phyloP scores from a whole-genome alignment of 1,140 invertebrate genomes.

The Drosophila tristis region DNA sequence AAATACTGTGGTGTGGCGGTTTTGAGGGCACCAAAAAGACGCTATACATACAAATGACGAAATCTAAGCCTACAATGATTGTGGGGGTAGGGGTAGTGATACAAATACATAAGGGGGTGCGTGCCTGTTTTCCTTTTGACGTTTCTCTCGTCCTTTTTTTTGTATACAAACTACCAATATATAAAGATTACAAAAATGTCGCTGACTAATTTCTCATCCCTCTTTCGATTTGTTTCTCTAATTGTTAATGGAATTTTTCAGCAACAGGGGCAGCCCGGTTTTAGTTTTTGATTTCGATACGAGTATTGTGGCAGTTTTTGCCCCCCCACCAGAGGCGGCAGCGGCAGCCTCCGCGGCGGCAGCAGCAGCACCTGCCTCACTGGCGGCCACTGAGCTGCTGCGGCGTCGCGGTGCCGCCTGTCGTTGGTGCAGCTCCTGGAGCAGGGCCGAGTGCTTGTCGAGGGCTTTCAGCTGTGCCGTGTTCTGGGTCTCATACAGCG shows the following conservation, averaged over 20 bases:
- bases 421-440: constrained; percentile 79
- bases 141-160: constrained; percentile 27
- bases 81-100: not conserved
- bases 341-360: constrained; percentile 12
- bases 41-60: constrained; percentile 53
- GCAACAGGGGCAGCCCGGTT: constrained; percentile 83
- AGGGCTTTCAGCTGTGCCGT: constrained; percentile 66
- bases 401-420: constrained; percentile 38
- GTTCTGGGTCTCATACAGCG: constrained; percentile 75
- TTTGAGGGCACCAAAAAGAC: constrained; percentile 42
- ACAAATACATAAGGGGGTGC: constrained; percentile 5
- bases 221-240: constrained; percentile 40
- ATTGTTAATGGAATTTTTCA: constrained; percentile 84
- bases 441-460: constrained; percentile 72
- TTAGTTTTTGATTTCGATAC: constrained; percentile 84
- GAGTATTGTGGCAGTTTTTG: constrained; percentile 84
- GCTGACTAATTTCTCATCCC: constrained; percentile 34
- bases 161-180: constrained; percentile 77
- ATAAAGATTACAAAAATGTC: constrained; percentile 75
- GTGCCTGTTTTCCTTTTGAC: not conserved
- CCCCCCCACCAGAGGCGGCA: constrained; percentile 36
- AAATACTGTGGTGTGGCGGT: constrained; percentile 54
- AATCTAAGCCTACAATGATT: constrained; percentile 43
- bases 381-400: constrained; percentile 33
- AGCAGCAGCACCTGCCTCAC: constrained; percentile 39